Evolutionary conservation across 2,113 vertebrate genomes (phyloP).

Genomic region (Oryzias celebensis): DNA sequence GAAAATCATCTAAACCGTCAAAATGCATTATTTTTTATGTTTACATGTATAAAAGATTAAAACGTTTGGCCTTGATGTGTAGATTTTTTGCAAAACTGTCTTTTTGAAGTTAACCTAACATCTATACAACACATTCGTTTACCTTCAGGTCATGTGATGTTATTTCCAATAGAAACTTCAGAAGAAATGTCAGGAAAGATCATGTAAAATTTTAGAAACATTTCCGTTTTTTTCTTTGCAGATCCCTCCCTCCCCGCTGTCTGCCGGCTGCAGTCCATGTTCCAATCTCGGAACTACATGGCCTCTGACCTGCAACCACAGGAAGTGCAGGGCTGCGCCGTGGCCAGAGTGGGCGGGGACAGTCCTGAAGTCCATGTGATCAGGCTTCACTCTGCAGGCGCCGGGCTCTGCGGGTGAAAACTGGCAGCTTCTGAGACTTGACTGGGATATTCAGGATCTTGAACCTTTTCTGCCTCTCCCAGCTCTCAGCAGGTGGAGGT

Average conservation of each 20-base stretch:
- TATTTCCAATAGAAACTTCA: neutral
- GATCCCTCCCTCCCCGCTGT: conserved; percentile 64
- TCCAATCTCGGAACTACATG: conserved; percentile 74
- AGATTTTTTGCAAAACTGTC: too few species aligned
- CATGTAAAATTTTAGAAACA: neutral
- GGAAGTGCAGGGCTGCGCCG: conserved; percentile 67
- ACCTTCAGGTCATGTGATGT: neutral
- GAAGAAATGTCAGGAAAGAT: too few species aligned
- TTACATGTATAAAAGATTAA: too few species aligned
- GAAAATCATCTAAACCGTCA: too few species aligned
- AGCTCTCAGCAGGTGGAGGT: conserved; percentile 73
- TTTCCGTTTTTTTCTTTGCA: conserved; percentile 24
- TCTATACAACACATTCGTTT: neutral
- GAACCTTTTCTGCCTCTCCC: conserved; percentile 3
- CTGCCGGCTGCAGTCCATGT: conserved; percentile 72
- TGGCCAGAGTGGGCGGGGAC: neutral
- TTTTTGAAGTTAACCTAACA: neutral
- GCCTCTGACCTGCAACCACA: conserved; percentile 74
- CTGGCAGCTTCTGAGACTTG: neutral
- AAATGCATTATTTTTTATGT: too few species aligned
- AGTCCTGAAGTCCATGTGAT: conserved; percentile 75
- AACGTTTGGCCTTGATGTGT: too few species aligned
- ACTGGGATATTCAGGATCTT: neutral
- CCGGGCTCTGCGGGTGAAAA: conserved; percentile 71
- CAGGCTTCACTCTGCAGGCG: conserved; percentile 70